Evolutionary conservation across 2,888 invertebrate species (phyloP).

Genomic region (Lochmaea capreae): DNA sequence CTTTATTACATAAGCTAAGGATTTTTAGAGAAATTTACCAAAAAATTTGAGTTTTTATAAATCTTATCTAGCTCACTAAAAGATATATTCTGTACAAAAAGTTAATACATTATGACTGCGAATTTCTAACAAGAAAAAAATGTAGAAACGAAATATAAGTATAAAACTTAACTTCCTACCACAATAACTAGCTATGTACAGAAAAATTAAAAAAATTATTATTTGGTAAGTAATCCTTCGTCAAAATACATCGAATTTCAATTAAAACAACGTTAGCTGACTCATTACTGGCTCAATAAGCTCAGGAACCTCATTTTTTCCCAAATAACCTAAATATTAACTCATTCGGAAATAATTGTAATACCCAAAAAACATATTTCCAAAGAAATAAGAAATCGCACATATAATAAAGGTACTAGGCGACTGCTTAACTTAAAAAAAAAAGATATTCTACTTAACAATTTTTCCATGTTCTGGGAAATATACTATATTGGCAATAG

Average conservation of each 20-base stretch:
- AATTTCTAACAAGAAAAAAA: conserved; percentile 36
- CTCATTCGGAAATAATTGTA: conserved; percentile 47
- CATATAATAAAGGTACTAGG: background rate
- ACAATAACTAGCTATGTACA: conserved; percentile 41
- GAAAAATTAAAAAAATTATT: conserved; percentile 41
- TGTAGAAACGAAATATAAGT: conserved; percentile 37
- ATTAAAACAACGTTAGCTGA: conserved; percentile 24
- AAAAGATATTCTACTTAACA: background rate
- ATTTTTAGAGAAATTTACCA: too few relatives aligned
- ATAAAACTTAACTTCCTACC: conserved; percentile 29
- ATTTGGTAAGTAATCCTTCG: conserved; percentile 43
- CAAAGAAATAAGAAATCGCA: conserved; percentile 42
- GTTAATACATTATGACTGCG: conserved; percentile 40
- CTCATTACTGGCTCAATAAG: conserved; percentile 46
- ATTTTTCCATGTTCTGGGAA: background rate
- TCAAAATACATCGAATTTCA: conserved; percentile 30
- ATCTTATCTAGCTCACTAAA: background rate
- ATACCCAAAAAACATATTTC: conserved; percentile 33
- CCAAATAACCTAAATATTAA: conserved; percentile 53
- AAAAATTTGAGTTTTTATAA: too few relatives aligned
- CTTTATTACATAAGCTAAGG: too few relatives aligned
- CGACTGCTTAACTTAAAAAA: background rate
- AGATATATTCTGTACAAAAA: conserved; percentile 13
- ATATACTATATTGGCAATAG: background rate
- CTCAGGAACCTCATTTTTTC: conserved; percentile 39